These are phyloP conservation scores for Trichacis sp. DNA, from an alignment of 2,888 invertebrate genomes.

Conservation along the genomic window DNA sequence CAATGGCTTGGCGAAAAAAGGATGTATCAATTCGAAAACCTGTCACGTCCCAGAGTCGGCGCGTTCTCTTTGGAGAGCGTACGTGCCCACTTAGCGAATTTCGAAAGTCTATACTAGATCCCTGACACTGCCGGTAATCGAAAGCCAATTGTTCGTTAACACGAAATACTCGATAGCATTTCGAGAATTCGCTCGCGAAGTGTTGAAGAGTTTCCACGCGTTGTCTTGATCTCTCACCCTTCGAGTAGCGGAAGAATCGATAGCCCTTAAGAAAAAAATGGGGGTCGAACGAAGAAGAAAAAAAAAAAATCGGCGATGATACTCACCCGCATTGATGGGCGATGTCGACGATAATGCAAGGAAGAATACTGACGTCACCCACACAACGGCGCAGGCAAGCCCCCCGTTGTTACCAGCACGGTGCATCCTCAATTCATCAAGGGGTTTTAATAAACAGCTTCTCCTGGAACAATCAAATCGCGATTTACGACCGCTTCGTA, in stretches of 20 bases:
- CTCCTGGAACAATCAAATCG: constrained; percentile 36
- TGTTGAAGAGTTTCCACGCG: too few relatives aligned
- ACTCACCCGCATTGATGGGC: constrained; percentile 45
- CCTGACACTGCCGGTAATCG: constrained; percentile 31
- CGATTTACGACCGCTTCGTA: constrained; percentile 9
- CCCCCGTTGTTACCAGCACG: constrained; percentile 62
- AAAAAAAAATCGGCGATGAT: constrained; percentile 18
- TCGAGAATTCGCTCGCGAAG: not conserved
- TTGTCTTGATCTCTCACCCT: too few relatives aligned
- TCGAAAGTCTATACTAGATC: constrained; percentile 33
- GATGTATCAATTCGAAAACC: constrained; percentile 21
- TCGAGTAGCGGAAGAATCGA: too few relatives aligned
- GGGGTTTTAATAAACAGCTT: constrained; percentile 48
- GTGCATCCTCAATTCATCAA: constrained; percentile 67
- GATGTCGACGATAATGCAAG: constrained; percentile 51
- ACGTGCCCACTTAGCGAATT: constrained; percentile 20
- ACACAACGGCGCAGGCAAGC: constrained; percentile 61
- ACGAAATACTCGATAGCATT: constrained; percentile 7
- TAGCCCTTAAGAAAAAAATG: too few relatives aligned
- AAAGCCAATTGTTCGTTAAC: constrained; percentile 36
- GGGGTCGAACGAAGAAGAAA: too few relatives aligned
- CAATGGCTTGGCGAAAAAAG: constrained; percentile 29
- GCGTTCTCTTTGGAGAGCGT: constrained; percentile 27
- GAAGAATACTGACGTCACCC: constrained; percentile 58
- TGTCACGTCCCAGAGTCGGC: constrained; percentile 38